Evolutionary conservation across 1,140 invertebrate genomes (phyloP), one percentile per base, ranked within the genome.

Genomic region (Sesamia nonagrioides): DNA sequence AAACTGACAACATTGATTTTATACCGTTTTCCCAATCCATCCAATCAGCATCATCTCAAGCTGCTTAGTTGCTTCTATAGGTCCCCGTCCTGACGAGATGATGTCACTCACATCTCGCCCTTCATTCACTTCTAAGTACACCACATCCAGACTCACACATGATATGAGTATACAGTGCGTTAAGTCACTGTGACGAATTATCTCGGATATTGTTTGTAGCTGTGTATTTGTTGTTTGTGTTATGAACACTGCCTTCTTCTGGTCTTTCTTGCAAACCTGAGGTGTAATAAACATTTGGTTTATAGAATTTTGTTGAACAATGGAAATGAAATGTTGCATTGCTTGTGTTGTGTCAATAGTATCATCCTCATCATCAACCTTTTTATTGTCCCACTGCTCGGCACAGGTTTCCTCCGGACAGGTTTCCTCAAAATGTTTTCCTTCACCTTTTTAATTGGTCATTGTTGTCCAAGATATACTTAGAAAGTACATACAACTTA

Each of bases 241-340:
- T 80, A 97, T 95, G 79, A 97, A 97, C 5, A 96, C 95, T 75
- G 93, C 96, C 86, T 96, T 97, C 79, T 92, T 93, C 40, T 95
- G 88, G 18, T 95, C 86, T 73, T 90, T 91, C 40, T 77, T 88
- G 40, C 89, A 87, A 86, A 72, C 82, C 95, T 95, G 81, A 63
- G 88, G 90, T 8, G 18, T 48, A 18, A 48, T 40, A 48, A 35
- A 42, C 37, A 33, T 35, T 21, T 13, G 50, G 6, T 21, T 54
- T 5, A 8, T 54, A 54, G 18, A 42, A 9, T 42, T 27, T 37
- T 15, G 13, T n/a, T 17, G 17, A 37, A 61, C 15, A n/a, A 61
- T 37, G 15, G 33, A 35, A 7, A 7, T 61, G 33, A 0, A 33
- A 61, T 27, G 11, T 21, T 11, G 27, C 18, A 27, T 18, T 9